Percentiles rank a stretch among this genome's conserved stretches.
Evolutionary conservation across 2,797 vertebrate species (phyloP).

Genomic region (Leptatherina wallacei): DNA sequence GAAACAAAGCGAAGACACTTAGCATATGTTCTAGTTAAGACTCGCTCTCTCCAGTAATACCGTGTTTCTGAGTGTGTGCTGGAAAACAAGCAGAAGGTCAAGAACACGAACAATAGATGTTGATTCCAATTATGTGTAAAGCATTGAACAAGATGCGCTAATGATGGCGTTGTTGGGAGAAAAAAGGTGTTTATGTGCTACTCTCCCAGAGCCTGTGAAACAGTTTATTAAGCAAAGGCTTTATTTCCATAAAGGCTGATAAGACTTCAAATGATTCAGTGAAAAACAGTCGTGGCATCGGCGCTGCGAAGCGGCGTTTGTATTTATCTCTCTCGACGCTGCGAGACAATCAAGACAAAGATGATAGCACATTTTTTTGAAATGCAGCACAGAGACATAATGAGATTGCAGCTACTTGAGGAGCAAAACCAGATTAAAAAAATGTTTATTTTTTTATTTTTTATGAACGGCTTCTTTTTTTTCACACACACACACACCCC

Average conservation of each 20-base stretch:
- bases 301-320: slow-evolving; percentile 61
- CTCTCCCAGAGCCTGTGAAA: slow-evolving; percentile 74
- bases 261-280: slow-evolving; percentile 79
- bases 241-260: slow-evolving; percentile 81
- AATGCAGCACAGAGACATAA: slow-evolving; percentile 72
- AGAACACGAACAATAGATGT: slow-evolving; percentile 81
- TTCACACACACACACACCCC: slow-evolving; percentile 66
- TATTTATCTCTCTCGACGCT: slow-evolving; percentile 72
- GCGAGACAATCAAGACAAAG: slow-evolving; percentile 78
- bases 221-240: slow-evolving; percentile 78
- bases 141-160: slow-evolving; percentile 82
- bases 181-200: slow-evolving; percentile 77
- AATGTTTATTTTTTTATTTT: slow-evolving; percentile 56
- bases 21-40: slow-evolving; percentile 79
- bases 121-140: slow-evolving; percentile 84
- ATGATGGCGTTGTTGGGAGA: slow-evolving; percentile 78
- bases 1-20: slow-evolving; percentile 73
- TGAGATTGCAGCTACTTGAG: slow-evolving; percentile 75
- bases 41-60: slow-evolving; percentile 75
- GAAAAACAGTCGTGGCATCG: slow-evolving; percentile 70
- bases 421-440: slow-evolving; percentile 78
- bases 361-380: slow-evolving; percentile 74
- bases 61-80: slow-evolving; percentile 78
- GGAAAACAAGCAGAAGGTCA: slow-evolving; percentile 82
- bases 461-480: slow-evolving; percentile 70